These are phyloP conservation scores for Paedocypris sp. DNA, from an alignment of 2,113 vertebrate genomes.

Conservation along the genomic window DNA sequence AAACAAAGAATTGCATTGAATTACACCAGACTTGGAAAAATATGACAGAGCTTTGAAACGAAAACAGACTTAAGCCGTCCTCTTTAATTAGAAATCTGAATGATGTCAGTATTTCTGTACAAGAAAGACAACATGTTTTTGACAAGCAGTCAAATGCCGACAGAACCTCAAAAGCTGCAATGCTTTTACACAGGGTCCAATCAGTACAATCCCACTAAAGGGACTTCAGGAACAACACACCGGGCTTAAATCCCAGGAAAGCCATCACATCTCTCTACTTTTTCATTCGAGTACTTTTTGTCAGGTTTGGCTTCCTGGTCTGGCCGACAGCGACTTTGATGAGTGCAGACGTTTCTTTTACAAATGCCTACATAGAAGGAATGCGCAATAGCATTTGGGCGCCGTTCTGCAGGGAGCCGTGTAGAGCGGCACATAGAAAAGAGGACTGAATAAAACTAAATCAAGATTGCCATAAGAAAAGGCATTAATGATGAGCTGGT, in stretches of 20 bases:
- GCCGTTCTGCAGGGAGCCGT: too few relatives aligned
- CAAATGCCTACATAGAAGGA: slow-evolving; percentile 22
- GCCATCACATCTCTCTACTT: background rate
- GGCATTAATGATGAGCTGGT: slow-evolving; percentile 30
- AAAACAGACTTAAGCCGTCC: background rate
- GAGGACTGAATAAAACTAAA: slow-evolving; percentile 11
- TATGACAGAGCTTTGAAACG: background rate
- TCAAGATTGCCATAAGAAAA: slow-evolving; percentile 46
- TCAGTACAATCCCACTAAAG: slow-evolving; percentile 2
- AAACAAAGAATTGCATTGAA: background rate
- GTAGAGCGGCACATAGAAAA: background rate
- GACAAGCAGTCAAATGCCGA: background rate
- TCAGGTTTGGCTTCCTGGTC: background rate
- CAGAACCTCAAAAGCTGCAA: background rate
- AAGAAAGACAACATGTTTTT: background rate
- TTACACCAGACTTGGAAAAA: background rate
- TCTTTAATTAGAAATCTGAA: slow-evolving; percentile 3
- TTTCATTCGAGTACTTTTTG: background rate
- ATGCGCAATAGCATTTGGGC: too few relatives aligned
- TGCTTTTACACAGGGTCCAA: background rate
- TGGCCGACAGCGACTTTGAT: slow-evolving; percentile 16
- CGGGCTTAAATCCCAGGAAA: slow-evolving; percentile 7
- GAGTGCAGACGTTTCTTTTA: slow-evolving; percentile 27
- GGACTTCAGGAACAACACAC: slow-evolving; percentile 19
- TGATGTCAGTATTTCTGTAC: background rate